phyloP scores from a whole-genome alignment of 2,113 vertebrate species.

The Bostrychus sinensis region DNA sequence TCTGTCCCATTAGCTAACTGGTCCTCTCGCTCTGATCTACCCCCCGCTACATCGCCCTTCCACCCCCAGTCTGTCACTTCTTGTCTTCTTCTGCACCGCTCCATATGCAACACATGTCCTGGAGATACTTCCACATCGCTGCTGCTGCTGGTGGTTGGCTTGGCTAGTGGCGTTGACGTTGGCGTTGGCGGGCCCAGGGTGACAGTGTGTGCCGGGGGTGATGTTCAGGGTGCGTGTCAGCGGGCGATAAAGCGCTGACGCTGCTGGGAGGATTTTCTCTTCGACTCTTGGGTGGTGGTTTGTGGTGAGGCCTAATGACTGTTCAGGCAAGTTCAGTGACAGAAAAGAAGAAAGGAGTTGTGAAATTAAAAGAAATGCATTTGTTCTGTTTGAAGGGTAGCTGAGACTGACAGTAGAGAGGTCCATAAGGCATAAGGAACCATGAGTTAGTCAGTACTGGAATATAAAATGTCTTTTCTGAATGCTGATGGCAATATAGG shows the following conservation, averaged over 20 bases:
- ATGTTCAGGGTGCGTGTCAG: conserved; percentile 30
- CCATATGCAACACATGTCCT: conserved; percentile 59
- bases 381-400: not conserved
- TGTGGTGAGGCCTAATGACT: not conserved
- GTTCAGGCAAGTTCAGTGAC: conserved; percentile 9
- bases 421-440: too few species aligned
- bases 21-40: conserved; percentile 54
- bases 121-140: conserved; percentile 56
- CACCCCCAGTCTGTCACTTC: conserved; percentile 13
- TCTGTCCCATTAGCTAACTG: conserved; percentile 69
- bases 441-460: too few species aligned
- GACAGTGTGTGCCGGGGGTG: conserved; percentile 39
- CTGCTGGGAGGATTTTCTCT: conserved; percentile 3
- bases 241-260: conserved; percentile 25
- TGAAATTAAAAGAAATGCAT: conserved; percentile 30
- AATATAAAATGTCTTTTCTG: too few species aligned
- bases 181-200: conserved; percentile 32
- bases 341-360: conserved; percentile 21
- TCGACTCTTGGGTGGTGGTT: conserved; percentile 8
- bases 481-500: too few species aligned
- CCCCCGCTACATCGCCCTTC: conserved; percentile 45
- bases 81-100: conserved; percentile 4
- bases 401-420: too few species aligned
- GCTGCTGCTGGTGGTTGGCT: not conserved
- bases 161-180: not conserved